These are phyloP conservation scores for Dipodomys ordii DNA, from an alignment of 2,113 vertebrate genomes.

Conservation along the genomic window DNA sequence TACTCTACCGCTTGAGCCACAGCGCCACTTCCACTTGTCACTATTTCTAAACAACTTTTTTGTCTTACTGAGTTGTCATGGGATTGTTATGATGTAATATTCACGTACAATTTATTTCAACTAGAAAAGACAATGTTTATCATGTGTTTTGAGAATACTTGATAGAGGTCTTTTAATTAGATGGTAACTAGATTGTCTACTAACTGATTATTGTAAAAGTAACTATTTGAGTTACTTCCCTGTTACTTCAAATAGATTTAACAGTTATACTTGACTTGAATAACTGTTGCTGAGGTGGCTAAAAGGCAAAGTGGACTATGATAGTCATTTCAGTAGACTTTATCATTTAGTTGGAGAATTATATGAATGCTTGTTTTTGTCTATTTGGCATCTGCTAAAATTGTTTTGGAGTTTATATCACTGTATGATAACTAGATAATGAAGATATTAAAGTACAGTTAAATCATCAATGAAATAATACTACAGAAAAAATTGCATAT, in stretches of 20 bases:
- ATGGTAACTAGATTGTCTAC: background rate
- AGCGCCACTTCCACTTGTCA: no score
- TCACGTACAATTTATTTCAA: background rate
- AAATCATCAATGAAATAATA: constrained; percentile 57
- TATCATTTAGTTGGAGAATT: background rate
- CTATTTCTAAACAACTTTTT: constrained; percentile 4
- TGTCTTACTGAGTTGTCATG: constrained; percentile 4
- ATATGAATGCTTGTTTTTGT: background rate
- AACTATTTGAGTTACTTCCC: background rate
- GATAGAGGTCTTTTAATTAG: constrained; percentile 7
- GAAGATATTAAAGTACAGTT: constrained; percentile 54
- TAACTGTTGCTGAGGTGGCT: background rate
- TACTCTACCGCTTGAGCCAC: no score
- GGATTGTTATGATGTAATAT: background rate
- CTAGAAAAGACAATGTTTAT: background rate
- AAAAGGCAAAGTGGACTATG: background rate
- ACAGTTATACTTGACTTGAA: background rate
- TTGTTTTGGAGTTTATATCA: constrained; percentile 70
- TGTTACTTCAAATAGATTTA: background rate
- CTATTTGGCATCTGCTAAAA: constrained; percentile 59
- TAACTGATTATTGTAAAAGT: background rate
- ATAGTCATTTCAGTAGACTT: background rate
- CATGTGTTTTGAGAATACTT: constrained; percentile 40
- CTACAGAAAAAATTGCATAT: constrained; percentile 54
- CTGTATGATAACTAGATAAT: constrained; percentile 13